These are phyloP conservation scores for Ephydatia muelleri DNA, from an alignment of 37 sponge, comb jelly and placozoan genomes.

Conservation along the genomic window DNA sequence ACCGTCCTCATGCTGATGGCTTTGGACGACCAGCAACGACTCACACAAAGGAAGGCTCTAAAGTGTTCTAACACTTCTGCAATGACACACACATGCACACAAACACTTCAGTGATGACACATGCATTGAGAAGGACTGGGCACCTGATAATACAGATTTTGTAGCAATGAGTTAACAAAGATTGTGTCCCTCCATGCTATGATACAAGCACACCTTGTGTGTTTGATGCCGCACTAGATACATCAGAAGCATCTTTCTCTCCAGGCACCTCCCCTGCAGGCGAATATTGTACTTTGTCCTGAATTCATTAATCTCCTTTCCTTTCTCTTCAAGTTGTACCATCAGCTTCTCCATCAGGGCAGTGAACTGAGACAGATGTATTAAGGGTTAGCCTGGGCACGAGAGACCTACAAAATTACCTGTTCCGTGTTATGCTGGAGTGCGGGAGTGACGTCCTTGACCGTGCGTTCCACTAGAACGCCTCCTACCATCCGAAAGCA, in stretches of 20 bases:
- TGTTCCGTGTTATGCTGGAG: slow-evolving; percentile 70
- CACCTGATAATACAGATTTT: neutral
- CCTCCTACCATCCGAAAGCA: slow-evolving; percentile 95
- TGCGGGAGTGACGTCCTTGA: slow-evolving; percentile 87
- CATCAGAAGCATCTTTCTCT: slow-evolving; percentile 4
- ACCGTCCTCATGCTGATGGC: slow-evolving; percentile 52
- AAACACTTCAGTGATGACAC: neutral
- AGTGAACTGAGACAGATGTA: slow-evolving; percentile 21
- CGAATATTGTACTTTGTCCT: slow-evolving; percentile 83
- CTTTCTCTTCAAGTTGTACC: slow-evolving; percentile 75
- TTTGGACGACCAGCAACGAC: neutral
- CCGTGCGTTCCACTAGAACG: slow-evolving; percentile 92
- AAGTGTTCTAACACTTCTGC: too few relatives aligned
- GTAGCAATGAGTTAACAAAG: neutral
- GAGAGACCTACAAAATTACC: slow-evolving; percentile 37
- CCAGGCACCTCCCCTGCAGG: slow-evolving; percentile 59
- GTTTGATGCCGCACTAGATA: neutral
- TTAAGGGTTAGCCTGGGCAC: neutral
- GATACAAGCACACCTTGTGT: slow-evolving; percentile 28
- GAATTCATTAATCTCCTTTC: slow-evolving; percentile 75
- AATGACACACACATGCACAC: too few relatives aligned
- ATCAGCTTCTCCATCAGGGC: slow-evolving; percentile 50
- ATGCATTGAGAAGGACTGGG: neutral
- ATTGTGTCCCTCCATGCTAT: too few relatives aligned
- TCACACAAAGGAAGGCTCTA: neutral